These are phyloP conservation scores for Poecilia picta DNA, from an alignment of 2,797 vertebrate genomes.

Conservation along the genomic window DNA sequence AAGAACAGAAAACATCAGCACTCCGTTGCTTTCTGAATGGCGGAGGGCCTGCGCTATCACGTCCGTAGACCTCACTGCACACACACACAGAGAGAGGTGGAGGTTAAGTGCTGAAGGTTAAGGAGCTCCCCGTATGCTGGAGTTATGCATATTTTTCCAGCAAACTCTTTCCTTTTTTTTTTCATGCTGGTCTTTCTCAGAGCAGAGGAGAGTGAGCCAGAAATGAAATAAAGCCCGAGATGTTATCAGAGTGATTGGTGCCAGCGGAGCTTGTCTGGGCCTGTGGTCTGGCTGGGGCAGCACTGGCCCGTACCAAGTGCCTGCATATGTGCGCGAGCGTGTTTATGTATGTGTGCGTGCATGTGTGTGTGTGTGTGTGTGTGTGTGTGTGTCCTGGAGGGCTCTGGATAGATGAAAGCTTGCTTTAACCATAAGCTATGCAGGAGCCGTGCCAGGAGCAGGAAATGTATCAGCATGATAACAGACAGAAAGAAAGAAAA, in stretches of 20 bases:
- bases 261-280: slow-evolving; percentile 82
- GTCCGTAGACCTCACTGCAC: slow-evolving; percentile 66
- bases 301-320: slow-evolving; percentile 67
- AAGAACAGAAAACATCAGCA: slow-evolving; percentile 31
- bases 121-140: slow-evolving; percentile 49
- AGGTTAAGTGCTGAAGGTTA: slow-evolving; percentile 42
- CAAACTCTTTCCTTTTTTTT: slow-evolving; percentile 49
- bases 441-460: slow-evolving; percentile 81
- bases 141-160: slow-evolving; percentile 68
- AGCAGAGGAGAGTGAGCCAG: slow-evolving; percentile 64
- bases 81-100: slow-evolving; percentile 38
- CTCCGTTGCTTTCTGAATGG: slow-evolving; percentile 29
- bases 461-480: slow-evolving; percentile 84
- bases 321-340: slow-evolving; percentile 47
- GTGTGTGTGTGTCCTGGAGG: slow-evolving; percentile 80
- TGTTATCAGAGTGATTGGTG: slow-evolving; percentile 82
- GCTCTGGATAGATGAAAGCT: slow-evolving; percentile 83
- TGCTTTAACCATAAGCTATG: slow-evolving; percentile 85
- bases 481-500: slow-evolving; percentile 73
- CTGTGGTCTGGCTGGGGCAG: slow-evolving; percentile 78
- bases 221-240: slow-evolving; percentile 81
- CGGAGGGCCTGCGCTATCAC: slow-evolving; percentile 67
- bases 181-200: slow-evolving; percentile 65
- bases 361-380: slow-evolving; percentile 48
- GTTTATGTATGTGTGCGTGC: slow-evolving; percentile 35